phyloP scores from a whole-genome alignment of 2,888 invertebrate genomes.

The Adelognathus sp. region DNA sequence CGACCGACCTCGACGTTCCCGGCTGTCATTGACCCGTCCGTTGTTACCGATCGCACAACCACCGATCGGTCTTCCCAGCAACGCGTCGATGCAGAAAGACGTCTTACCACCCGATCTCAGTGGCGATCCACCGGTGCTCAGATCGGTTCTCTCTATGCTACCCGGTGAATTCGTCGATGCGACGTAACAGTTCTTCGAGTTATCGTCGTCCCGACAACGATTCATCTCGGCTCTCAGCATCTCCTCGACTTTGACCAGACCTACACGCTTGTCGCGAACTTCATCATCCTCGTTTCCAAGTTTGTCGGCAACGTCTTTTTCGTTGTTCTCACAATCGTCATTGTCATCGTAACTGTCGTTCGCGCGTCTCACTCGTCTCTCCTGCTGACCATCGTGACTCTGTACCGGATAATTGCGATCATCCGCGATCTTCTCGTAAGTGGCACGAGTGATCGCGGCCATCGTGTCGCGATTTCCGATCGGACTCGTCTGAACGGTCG shows the following conservation, averaged over 20 bases:
- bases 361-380: not conserved
- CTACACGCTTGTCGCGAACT: constrained; percentile 57
- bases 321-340: constrained; percentile 14
- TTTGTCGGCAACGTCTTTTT: constrained; percentile 1
- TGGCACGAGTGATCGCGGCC: not conserved
- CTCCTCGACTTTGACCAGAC: constrained; percentile 55
- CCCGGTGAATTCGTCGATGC: constrained; percentile 10
- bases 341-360: constrained; percentile 18
- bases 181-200: constrained; percentile 28
- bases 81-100: constrained; percentile 95
- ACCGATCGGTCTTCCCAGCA: constrained; percentile 85
- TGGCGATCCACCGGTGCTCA: constrained; percentile 30
- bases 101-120: constrained; percentile 82
- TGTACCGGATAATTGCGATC: not conserved
- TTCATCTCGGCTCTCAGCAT: constrained; percentile 53
- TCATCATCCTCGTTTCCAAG: constrained; percentile 24
- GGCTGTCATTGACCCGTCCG: not conserved
- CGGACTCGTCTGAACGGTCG: constrained; percentile 13
- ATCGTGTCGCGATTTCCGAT: constrained; percentile 2
- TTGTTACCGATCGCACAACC: constrained; percentile 30
- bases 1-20: constrained; percentile 16
- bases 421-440: constrained; percentile 3
- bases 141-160: constrained; percentile 36
- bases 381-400: not conserved
- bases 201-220: constrained; percentile 47